Base-by-base conservation (phyloP, 2,888 invertebrate species). In the Tethea ocularis region DNA sequence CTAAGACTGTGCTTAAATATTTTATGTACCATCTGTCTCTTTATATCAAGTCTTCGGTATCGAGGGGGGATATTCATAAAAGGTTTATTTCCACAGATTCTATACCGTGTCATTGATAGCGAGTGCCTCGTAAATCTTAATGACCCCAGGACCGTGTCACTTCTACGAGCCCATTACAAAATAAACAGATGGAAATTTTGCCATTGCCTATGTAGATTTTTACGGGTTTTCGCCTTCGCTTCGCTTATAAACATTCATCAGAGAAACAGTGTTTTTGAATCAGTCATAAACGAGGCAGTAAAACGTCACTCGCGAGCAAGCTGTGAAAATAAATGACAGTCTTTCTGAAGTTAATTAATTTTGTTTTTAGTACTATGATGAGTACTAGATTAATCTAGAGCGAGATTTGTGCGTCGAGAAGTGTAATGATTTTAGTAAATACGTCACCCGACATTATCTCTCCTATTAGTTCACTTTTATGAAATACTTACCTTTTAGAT, bases 41-140 rank as follows among this genome's bases (percentile, higher is more conserved):
- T 68, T 62, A 63, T 60, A 51, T 59, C 59, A 68, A 70, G 65
- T 69, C 71, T 74, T 77, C 68, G 64, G 33, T 68, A 72, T 69
- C 66, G 64, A 46, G 65, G 61, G 68, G 66, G 68, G 72, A 72
- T 77, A 73, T 75, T 73, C 75, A 72, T 78, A 75, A 80, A 77
- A 76, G 67, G 71, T 76, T 77, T 71, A 76, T 74, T 73, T 66
- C 61, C 59, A 68, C 67, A 62, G 66, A 72, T 74, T 69, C 74
- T 75, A 73, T 71, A 73, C 64, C 65, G 66, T 74, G 75, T 75
- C 80, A 82, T 80, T 81, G 80, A 76, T 80, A 78, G 70, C 67
- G 75, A 84, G 77, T 74, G 70, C 67, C 72, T 82, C 86, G 77
- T 87, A 84, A 86, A 84, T 84, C 79, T 78, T 83, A 82, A 83